Conservation (phyloP, 1,140 invertebrate genomes). For the Bradysia coprophila region DNA sequence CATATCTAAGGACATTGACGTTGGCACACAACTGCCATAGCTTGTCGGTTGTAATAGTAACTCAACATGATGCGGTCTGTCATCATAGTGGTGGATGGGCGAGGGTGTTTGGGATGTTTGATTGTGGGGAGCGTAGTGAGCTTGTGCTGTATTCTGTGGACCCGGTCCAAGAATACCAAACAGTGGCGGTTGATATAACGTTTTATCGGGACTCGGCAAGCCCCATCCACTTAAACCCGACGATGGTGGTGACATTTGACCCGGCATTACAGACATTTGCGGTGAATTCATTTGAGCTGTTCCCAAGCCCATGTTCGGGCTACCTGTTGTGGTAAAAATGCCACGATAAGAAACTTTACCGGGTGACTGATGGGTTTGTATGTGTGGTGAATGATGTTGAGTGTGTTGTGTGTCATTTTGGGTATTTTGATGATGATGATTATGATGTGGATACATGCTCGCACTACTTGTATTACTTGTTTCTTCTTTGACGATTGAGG, state of each 20-base stretch:
- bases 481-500: conserved; percentile 51
- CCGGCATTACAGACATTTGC: conserved; percentile 15
- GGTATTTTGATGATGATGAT: conserved; percentile 13
- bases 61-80: conserved; percentile 30
- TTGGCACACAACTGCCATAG: conserved; percentile 18
- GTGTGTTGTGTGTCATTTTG: conserved; percentile 12
- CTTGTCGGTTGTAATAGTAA: conserved; percentile 34
- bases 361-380: conserved; percentile 26
- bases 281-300: conserved; percentile 15
- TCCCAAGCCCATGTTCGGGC: conserved; percentile 30
- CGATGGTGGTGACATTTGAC: conserved; percentile 27
- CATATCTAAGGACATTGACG: conserved; percentile 1
- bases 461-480: conserved; percentile 44
- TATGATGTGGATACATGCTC: conserved; percentile 33
- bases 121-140: conserved; percentile 20
- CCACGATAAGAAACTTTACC: conserved; percentile 49
- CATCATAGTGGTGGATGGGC: conserved; percentile 26
- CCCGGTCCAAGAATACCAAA: conserved; percentile 27
- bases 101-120: conserved; percentile 15
- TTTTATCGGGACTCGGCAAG: conserved; percentile 40
- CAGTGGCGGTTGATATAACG: conserved; percentile 32
- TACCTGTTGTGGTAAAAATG: conserved; percentile 41
- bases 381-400: conserved; percentile 13
- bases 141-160: conserved; percentile 19
- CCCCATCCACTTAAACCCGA: conserved; percentile 27